A percentile compares a stretch with the other conserved stretches of the same genome.
Conservation (phyloP, 2,888 invertebrate genomes). For the Lacanobia oleracea region DNA sequence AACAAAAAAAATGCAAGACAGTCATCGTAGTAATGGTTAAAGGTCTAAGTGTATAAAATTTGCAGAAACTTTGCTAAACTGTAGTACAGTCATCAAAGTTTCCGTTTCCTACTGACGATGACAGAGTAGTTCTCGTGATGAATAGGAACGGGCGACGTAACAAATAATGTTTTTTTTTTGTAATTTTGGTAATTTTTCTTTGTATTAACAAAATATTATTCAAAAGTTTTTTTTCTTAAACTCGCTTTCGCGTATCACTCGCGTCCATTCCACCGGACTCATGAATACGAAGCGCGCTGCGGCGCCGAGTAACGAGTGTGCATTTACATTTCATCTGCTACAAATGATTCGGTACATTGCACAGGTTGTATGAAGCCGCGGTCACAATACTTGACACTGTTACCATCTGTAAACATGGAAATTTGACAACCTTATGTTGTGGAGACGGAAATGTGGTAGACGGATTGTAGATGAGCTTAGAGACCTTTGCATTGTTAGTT, state of each 20-base stretch:
- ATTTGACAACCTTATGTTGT: conserved; percentile 43
- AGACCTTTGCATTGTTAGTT: background rate
- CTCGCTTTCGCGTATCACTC: conserved; percentile 54
- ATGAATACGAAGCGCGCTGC: conserved; percentile 89
- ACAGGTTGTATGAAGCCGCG: conserved; percentile 79
- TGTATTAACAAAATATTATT: too few relatives aligned
- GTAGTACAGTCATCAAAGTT: too few relatives aligned
- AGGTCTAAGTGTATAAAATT: too few relatives aligned
- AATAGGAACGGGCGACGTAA: background rate
- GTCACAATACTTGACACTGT: conserved; percentile 74
- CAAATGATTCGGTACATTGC: conserved; percentile 88
- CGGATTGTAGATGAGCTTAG: background rate
- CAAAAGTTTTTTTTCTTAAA: background rate
- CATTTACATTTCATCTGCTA: conserved; percentile 90
- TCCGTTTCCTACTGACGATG: background rate
- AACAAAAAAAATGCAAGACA: too few relatives aligned
- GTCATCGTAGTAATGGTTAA: too few relatives aligned
- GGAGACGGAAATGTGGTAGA: conserved; percentile 6
- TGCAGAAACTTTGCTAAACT: too few relatives aligned
- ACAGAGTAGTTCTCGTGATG: background rate
- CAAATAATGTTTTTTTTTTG: background rate
- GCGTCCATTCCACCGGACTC: conserved; percentile 72
- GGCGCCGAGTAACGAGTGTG: conserved; percentile 88
- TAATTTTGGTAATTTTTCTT: too few relatives aligned
- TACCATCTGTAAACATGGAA: conserved; percentile 56